These are phyloP conservation scores for Theocolax elegans DNA, from an alignment of 1,140 invertebrate genomes.

Conservation along the genomic window DNA sequence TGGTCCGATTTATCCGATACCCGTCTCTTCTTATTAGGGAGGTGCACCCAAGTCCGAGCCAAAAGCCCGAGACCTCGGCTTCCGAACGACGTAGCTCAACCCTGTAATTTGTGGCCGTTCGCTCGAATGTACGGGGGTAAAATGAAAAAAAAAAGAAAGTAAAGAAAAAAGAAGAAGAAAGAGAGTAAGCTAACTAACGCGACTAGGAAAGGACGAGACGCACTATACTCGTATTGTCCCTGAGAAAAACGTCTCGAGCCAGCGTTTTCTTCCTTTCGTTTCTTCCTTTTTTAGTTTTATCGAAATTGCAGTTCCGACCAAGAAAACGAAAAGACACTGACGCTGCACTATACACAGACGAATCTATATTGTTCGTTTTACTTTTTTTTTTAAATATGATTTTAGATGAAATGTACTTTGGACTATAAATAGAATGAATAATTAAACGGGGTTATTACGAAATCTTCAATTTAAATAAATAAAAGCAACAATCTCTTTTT, in stretches of 20 bases:
- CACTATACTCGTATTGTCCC: constrained; percentile 18
- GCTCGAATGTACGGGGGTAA: constrained; percentile 56
- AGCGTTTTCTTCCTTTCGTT: constrained; percentile 46
- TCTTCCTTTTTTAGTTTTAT: constrained; percentile 12
- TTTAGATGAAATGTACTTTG: too few species aligned
- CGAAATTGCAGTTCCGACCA: constrained; percentile 36
- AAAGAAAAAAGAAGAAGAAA: not conserved
- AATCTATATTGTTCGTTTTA: too few species aligned
- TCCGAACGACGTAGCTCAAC: constrained; percentile 58
- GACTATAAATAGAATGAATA: too few species aligned
- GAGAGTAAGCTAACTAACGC: not conserved
- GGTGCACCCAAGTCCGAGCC: constrained; percentile 52
- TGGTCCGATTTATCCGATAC: constrained; percentile 58
- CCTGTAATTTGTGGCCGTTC: constrained; percentile 60
- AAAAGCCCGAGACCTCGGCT: constrained; percentile 37
- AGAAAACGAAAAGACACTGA: not conserved
- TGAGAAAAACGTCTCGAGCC: constrained; percentile 41
- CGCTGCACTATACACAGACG: too few species aligned
- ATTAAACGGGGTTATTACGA: too few species aligned
- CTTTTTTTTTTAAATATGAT: too few species aligned
- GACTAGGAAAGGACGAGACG: too few species aligned
- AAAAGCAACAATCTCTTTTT: too few species aligned
- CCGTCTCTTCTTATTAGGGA: constrained; percentile 53
- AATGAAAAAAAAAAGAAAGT: constrained; percentile 56
- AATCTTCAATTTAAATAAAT: too few species aligned